Conservation (phyloP, 2,888 invertebrate genomes). For the Drosophila maculinotata region DNA sequence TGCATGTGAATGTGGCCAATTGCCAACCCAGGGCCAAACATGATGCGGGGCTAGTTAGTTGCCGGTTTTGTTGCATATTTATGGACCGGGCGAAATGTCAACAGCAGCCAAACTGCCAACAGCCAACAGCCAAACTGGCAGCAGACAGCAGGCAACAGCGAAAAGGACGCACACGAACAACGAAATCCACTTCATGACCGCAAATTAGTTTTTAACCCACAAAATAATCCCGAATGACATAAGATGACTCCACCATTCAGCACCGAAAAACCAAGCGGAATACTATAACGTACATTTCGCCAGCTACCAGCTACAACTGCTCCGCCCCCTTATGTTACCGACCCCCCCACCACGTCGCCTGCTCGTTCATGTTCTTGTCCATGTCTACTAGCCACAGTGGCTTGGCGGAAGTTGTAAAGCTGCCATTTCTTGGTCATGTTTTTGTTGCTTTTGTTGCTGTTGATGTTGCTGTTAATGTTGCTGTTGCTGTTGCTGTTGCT, state of each 20-base stretch:
- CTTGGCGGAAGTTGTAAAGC: constrained; percentile 82
- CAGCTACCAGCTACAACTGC: constrained; percentile 34
- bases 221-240: constrained; percentile 81
- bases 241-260: constrained; percentile 57
- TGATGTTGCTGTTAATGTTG: constrained; percentile 30
- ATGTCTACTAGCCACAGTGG: constrained; percentile 45
- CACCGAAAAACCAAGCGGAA: constrained; percentile 36
- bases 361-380: constrained; percentile 3
- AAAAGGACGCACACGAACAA: constrained; percentile 41
- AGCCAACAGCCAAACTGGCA: constrained; percentile 26
- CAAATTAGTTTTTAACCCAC: constrained; percentile 81
- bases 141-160: constrained; percentile 27
- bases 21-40: constrained; percentile 31
- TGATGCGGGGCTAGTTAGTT: constrained; percentile 46
- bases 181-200: constrained; percentile 76
- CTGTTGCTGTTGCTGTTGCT: constrained; percentile 26
- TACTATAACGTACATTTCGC: constrained; percentile 54
- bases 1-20: constrained; percentile 52
- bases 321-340: not conserved
- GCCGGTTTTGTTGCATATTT: constrained; percentile 60
- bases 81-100: constrained; percentile 61
- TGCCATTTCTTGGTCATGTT: constrained; percentile 79
- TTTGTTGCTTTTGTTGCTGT: constrained; percentile 37
- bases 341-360: not conserved
- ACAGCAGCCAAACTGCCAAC: constrained; percentile 32